These are phyloP conservation scores for Thalassaphorura encarpata DNA, from an alignment of 1,140 invertebrate genomes.

Conservation along the genomic window DNA sequence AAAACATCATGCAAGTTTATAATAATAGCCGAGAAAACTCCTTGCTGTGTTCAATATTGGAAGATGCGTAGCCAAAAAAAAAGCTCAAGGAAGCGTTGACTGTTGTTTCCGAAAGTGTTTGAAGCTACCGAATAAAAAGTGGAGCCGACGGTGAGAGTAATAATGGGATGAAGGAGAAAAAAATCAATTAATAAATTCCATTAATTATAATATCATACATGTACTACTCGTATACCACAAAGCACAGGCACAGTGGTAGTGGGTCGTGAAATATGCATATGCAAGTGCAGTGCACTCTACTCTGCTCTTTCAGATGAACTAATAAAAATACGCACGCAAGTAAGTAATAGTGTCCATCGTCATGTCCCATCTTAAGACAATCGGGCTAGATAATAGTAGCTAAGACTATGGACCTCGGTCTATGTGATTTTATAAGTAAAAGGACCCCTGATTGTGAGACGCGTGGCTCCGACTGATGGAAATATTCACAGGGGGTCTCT, in stretches of 20 bases:
- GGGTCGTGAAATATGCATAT: not conserved
- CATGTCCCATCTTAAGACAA: too few species aligned
- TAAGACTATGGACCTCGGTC: too few species aligned
- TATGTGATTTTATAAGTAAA: too few species aligned
- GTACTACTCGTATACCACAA: conserved; percentile 2
- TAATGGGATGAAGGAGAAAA: conserved; percentile 3
- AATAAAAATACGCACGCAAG: too few species aligned
- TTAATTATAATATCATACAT: conserved; percentile 26
- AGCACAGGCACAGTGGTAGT: not conserved
- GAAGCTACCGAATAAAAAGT: conserved; percentile 13
- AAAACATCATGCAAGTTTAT: too few species aligned
- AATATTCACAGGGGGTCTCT: conserved; percentile 16
- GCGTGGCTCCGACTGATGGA: conserved; percentile 23
- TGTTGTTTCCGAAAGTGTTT: conserved; percentile 2
- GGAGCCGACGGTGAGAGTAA: too few species aligned
- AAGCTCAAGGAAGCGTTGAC: not conserved
- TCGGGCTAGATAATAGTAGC: too few species aligned
- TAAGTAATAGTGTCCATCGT: too few species aligned
- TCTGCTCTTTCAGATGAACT: too few species aligned
- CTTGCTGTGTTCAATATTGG: too few species aligned
- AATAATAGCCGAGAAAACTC: too few species aligned
- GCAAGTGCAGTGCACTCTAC: too few species aligned
- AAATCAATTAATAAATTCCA: conserved; percentile 29
- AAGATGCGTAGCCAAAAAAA: not conserved
- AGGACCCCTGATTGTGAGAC: conserved; percentile 7